A percentile compares a stretch with the other conserved stretches of the same genome.
These are phyloP conservation scores for Aphis gossypii DNA, from an alignment of 1,140 invertebrate genomes.

Conservation along the genomic window DNA sequence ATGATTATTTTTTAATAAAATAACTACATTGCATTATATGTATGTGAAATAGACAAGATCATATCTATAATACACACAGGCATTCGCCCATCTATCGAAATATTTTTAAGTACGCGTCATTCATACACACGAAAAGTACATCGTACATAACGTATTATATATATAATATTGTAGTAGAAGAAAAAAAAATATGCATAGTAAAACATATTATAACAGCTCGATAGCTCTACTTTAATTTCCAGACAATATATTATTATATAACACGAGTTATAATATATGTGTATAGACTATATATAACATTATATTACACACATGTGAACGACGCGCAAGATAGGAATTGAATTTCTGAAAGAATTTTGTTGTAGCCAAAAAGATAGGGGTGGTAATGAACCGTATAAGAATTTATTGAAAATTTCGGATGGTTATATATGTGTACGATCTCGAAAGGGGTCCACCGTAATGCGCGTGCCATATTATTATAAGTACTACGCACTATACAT, in stretches of 20 bases:
- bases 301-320: neutral
- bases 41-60: neutral
- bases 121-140: neutral
- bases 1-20: neutral
- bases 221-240: neutral
- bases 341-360: slow-evolving; percentile 2
- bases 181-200: neutral
- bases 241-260: slow-evolving; percentile 2
- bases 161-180: neutral
- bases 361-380: neutral
- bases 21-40: neutral
- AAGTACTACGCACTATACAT: neutral
- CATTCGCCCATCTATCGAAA: neutral
- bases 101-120: neutral
- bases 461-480: neutral
- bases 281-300: neutral
- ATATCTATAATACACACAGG: neutral
- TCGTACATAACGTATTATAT: neutral
- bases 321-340: neutral
- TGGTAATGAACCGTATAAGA: neutral
- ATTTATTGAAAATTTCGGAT: slow-evolving; percentile 36
- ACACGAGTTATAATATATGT: neutral
- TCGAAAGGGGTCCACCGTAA: neutral
- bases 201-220: neutral
- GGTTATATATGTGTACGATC: neutral